Conservation (phyloP, 2,797 vertebrate genomes). For the Harpagifer antarcticus region DNA sequence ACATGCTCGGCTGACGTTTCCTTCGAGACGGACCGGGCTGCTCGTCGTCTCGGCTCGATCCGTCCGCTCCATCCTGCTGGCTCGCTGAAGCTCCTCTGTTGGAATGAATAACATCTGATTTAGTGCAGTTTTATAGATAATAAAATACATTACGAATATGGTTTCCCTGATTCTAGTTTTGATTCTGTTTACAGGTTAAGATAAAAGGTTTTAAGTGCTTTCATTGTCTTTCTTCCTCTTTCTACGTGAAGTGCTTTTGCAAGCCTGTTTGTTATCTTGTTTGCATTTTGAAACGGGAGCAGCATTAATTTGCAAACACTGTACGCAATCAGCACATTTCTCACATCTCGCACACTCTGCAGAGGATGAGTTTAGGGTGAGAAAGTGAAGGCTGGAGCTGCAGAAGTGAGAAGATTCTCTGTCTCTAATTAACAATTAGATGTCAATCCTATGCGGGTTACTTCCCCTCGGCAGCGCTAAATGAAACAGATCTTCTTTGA, state of each 20-base stretch:
- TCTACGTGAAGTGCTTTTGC: too few species aligned
- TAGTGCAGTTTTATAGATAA: too few species aligned
- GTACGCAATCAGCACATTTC: slow-evolving; percentile 8
- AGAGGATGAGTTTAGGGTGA: neutral
- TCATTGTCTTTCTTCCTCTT: too few species aligned
- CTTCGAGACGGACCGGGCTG: slow-evolving; percentile 91
- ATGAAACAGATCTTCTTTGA: slow-evolving; percentile 60
- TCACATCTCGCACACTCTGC: neutral
- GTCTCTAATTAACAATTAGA: neutral
- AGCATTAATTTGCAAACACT: slow-evolving; percentile 17
- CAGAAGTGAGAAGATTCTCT: too few species aligned
- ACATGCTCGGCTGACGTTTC: slow-evolving; percentile 97
- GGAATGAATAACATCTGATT: neutral
- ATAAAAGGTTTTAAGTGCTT: too few species aligned
- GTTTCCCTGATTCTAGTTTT: too few species aligned
- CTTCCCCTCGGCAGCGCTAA: slow-evolving; percentile 37
- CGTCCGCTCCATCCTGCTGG: slow-evolving; percentile 75
- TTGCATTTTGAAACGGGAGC: slow-evolving; percentile 1
- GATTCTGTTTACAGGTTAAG: too few species aligned
- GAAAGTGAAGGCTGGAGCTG: neutral
- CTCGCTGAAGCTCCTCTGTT: slow-evolving; percentile 88
- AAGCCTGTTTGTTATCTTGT: neutral
- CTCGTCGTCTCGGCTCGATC: slow-evolving; percentile 84
- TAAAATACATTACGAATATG: too few species aligned
- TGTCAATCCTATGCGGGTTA: slow-evolving; percentile 33